phyloP scores from a whole-genome alignment of 2,113 vertebrate species.

The Polypterus bichir region DNA sequence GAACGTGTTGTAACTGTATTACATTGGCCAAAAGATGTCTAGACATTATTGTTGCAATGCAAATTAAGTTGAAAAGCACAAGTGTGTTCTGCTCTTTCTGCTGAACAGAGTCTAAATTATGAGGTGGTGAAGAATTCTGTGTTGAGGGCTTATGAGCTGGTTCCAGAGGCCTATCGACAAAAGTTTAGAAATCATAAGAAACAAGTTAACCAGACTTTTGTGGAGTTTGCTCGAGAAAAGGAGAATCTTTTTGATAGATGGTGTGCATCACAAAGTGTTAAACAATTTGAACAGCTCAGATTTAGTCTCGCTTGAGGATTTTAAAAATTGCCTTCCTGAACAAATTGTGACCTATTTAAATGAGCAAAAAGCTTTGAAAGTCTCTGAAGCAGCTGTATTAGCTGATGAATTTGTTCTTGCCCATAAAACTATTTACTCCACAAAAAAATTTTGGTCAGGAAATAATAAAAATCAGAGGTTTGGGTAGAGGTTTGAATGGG shows the following conservation, averaged over 20 bases:
- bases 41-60: too few species aligned
- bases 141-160: conserved; percentile 2
- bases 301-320: conserved; percentile 6
- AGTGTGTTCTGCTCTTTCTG: neutral
- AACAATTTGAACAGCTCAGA: neutral
- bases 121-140: too few species aligned
- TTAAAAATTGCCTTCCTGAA: conserved; percentile 2
- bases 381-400: conserved; percentile 3
- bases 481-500: too few species aligned
- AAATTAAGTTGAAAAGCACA: neutral
- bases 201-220: too few species aligned
- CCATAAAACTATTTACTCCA: neutral
- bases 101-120: conserved; percentile 2
- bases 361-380: conserved; percentile 6
- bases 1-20: too few species aligned
- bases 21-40: too few species aligned
- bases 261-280: neutral
- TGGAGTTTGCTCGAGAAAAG: conserved; percentile 6
- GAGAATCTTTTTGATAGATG: conserved; percentile 3
- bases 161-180: conserved; percentile 1
- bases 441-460: too few species aligned
- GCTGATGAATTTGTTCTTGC: conserved; percentile 8
- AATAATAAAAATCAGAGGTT: too few species aligned
- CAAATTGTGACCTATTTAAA: conserved; percentile 5
- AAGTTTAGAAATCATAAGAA: neutral